These are phyloP conservation scores for Aphodius granarius DNA, from an alignment of 2,888 invertebrate species.

Conservation along the genomic window DNA sequence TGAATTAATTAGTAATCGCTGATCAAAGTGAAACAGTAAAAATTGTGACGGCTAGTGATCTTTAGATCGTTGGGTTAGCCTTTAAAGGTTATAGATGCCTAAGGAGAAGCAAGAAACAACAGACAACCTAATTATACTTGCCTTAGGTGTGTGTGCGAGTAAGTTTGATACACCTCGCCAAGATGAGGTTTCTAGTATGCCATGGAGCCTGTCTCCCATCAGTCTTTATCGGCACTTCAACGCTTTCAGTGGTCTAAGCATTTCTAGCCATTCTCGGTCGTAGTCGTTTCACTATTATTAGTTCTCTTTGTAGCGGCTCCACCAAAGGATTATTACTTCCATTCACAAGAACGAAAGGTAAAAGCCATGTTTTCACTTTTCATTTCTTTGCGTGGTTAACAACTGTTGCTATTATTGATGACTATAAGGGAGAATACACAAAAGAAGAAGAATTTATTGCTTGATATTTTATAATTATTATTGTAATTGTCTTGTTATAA, in stretches of 20 bases:
- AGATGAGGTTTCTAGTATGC: conserved; percentile 14
- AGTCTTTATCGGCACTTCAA: conserved; percentile 23
- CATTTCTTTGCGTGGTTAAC: background rate
- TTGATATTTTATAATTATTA: no score
- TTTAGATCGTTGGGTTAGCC: background rate
- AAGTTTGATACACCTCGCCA: conserved; percentile 8
- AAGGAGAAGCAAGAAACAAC: background rate
- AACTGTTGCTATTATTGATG: background rate
- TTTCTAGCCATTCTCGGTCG: background rate
- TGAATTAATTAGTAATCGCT: background rate
- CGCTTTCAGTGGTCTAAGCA: conserved; percentile 15
- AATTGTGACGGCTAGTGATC: background rate
- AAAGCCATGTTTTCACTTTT: background rate
- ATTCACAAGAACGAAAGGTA: background rate
- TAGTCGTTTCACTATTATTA: background rate
- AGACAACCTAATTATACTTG: background rate
- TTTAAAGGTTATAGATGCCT: background rate
- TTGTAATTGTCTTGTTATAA: no score
- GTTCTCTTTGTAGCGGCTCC: background rate
- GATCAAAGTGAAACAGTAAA: background rate
- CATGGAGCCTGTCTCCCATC: conserved; percentile 12
- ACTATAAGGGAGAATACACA: background rate
- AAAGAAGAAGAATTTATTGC: background rate
- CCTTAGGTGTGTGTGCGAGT: background rate
- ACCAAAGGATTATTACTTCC: background rate